Evolutionary conservation across 1,140 invertebrate species (phyloP).

Genomic region (Sinonovacula constricta): DNA sequence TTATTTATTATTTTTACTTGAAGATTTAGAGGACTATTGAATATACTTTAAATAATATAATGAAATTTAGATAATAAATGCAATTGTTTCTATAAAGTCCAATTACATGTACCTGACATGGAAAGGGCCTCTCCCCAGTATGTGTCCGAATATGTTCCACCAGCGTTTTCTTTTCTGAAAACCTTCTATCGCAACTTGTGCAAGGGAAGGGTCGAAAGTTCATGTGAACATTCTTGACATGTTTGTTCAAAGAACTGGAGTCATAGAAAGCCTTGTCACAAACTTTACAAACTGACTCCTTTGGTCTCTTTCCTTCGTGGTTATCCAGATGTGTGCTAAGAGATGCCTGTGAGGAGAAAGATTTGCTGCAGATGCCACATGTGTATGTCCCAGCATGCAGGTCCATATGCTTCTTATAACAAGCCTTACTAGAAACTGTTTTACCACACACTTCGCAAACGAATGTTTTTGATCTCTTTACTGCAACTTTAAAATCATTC

Average conservation of each 20-base stretch:
- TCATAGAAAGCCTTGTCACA: constrained; percentile 46
- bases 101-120: constrained; percentile 85
- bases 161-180: constrained; percentile 33
- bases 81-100: too few relatives aligned
- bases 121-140: constrained; percentile 89
- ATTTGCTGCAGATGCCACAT: constrained; percentile 34
- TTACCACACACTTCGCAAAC: constrained; percentile 26
- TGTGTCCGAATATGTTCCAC: constrained; percentile 85
- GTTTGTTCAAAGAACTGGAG: constrained; percentile 38
- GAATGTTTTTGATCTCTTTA: too few relatives aligned
- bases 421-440: constrained; percentile 1
- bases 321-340: constrained; percentile 35
- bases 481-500: too few relatives aligned
- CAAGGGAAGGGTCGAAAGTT: constrained; percentile 38
- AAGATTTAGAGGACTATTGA: background rate
- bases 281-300: constrained; percentile 30
- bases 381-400: constrained; percentile 29
- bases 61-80: too few relatives aligned
- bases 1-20: background rate
- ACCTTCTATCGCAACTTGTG: constrained; percentile 39
- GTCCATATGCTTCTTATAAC: constrained; percentile 32
- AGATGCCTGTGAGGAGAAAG: constrained; percentile 22
- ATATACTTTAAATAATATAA: background rate
- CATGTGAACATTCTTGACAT: constrained; percentile 46
- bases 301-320: constrained; percentile 35